These are phyloP conservation scores for Panagrolaimus sp. DNA, from an alignment of 1,140 invertebrate genomes.

Conservation along the genomic window DNA sequence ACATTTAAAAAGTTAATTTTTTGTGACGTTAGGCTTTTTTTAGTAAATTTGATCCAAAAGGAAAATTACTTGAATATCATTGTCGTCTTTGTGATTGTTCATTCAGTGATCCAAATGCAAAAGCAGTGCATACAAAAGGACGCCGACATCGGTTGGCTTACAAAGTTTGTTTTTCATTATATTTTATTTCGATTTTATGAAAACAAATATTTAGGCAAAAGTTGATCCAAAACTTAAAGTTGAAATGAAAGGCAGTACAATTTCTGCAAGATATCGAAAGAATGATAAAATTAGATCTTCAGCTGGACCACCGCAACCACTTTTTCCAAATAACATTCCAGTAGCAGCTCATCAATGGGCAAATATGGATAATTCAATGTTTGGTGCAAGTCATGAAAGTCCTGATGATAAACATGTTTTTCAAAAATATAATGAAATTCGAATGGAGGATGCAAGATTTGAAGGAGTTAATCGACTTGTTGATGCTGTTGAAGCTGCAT, in stretches of 20 bases:
- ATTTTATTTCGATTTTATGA: not conserved
- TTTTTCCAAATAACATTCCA: constrained; percentile 64
- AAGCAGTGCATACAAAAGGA: constrained; percentile 99
- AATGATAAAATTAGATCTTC: constrained; percentile 22
- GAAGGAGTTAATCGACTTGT: constrained; percentile 84
- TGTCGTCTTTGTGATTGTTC: constrained; percentile 97
- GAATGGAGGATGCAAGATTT: constrained; percentile 84
- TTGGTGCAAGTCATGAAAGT: constrained; percentile 68
- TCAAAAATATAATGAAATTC: constrained; percentile 83
- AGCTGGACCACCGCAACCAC: constrained; percentile 62
- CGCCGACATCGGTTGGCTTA: constrained; percentile 88
- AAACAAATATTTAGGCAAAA: constrained; percentile 62
- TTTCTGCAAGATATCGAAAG: no score
- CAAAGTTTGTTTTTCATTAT: constrained; percentile 65
- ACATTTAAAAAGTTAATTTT: no score
- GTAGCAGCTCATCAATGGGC: constrained; percentile 60
- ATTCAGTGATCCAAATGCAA: constrained; percentile 97
- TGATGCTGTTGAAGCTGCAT: constrained; percentile 67
- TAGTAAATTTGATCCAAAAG: not conserved
- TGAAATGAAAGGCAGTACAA: constrained; percentile 71
- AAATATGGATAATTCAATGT: not conserved
- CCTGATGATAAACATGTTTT: constrained; percentile 88
- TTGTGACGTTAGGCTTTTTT: no score
- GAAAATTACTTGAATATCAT: constrained; percentile 68
- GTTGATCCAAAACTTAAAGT: constrained; percentile 86